These are phyloP conservation scores for Lophius piscatorius DNA, from an alignment of 2,113 vertebrate genomes.

Conservation along the genomic window DNA sequence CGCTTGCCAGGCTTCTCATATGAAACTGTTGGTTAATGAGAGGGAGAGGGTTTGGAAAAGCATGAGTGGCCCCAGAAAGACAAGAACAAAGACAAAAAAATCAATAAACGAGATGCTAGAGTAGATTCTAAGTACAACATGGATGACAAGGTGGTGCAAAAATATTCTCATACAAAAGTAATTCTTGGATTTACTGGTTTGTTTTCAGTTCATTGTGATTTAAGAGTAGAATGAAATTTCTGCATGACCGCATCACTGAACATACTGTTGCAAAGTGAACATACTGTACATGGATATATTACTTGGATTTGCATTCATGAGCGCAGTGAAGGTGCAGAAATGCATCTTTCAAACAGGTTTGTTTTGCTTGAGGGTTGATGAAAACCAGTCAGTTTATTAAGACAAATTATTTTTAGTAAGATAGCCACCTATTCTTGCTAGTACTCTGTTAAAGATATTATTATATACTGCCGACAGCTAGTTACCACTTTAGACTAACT, in stretches of 20 bases:
- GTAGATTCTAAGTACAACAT: conserved; percentile 28
- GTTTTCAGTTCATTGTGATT: no score
- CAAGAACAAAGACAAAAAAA: conserved; percentile 31
- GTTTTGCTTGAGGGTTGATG: background rate
- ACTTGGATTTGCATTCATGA: no score
- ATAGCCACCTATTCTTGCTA: no score
- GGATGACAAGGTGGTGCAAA: conserved; percentile 21
- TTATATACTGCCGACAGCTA: no score
- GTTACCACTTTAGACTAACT: no score
- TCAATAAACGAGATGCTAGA: conserved; percentile 46
- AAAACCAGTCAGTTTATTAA: no score
- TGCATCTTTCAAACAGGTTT: background rate
- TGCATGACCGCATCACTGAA: no score
- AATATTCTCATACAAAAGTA: conserved; percentile 10
- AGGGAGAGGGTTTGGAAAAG: conserved; percentile 58
- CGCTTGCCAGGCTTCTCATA: conserved; percentile 60
- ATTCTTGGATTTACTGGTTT: background rate
- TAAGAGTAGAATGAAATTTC: no score
- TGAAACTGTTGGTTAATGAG: conserved; percentile 65
- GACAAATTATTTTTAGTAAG: no score
- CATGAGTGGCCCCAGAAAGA: conserved; percentile 41
- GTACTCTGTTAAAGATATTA: no score
- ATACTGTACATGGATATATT: no score
- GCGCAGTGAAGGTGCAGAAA: background rate
- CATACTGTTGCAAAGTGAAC: no score